A percentile compares a stretch with the other conserved stretches of the same genome.
Conservation (phyloP, 2,888 invertebrate genomes). For the Rhagium mordax region DNA sequence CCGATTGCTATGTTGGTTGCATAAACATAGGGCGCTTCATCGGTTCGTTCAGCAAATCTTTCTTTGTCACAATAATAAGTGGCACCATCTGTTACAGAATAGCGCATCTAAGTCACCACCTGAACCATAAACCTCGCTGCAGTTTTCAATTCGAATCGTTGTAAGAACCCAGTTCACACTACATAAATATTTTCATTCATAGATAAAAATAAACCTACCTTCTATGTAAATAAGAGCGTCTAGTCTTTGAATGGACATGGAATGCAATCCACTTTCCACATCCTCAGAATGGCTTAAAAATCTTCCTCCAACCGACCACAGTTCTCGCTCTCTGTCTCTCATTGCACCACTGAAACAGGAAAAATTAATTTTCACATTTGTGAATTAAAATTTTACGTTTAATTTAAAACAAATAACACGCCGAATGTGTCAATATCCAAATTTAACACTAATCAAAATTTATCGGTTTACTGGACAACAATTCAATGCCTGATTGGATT, state of each 20-base stretch:
- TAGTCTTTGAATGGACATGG: constrained; percentile 63
- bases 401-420: no score
- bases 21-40: no score
- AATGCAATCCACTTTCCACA: constrained; percentile 63
- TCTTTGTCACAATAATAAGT: background rate
- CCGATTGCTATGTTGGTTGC: no score
- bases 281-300: constrained; percentile 65
- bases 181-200: background rate
- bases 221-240: constrained; percentile 63
- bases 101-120: background rate
- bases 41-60: no score
- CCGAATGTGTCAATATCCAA: no score
- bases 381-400: no score
- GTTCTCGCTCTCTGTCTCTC: constrained; percentile 63
- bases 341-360: constrained; percentile 56
- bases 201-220: constrained; percentile 53
- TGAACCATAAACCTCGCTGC: background rate
- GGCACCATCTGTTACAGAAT: background rate
- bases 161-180: background rate
- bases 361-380: no score
- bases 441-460: no score
- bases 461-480: no score
- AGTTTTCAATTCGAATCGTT: background rate
- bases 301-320: constrained; percentile 65
- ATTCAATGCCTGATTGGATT: background rate